These are phyloP conservation scores for Dicrostonyx torquatus DNA, from an alignment of 2,797 vertebrate species.

Conservation along the genomic window DNA sequence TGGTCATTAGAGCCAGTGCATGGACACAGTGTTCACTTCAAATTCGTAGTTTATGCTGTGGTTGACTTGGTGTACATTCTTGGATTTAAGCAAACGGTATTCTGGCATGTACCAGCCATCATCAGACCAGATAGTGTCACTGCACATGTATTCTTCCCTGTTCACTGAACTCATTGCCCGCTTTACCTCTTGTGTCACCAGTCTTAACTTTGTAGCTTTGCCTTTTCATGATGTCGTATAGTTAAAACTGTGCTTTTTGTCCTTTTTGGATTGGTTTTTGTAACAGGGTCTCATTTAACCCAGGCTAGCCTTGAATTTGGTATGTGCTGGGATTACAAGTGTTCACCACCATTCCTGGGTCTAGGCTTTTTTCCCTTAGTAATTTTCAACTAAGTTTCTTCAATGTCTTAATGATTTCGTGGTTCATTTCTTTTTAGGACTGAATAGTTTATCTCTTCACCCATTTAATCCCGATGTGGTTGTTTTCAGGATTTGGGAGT, in stretches of 20 bases:
- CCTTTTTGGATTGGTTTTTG: neutral
- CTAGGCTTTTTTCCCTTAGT: neutral
- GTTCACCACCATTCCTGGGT: too few relatives aligned
- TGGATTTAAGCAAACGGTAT: neutral
- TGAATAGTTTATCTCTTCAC: neutral
- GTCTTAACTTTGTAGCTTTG: neutral
- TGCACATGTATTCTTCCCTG: neutral
- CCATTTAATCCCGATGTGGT: neutral
- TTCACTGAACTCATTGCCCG: neutral
- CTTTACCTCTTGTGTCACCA: too few relatives aligned
- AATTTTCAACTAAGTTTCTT: neutral
- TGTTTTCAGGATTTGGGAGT: slow-evolving; percentile 2
- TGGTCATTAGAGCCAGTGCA: neutral
- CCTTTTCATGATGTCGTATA: neutral
- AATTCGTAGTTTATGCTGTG: neutral
- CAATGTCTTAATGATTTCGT: neutral
- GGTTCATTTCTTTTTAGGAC: neutral
- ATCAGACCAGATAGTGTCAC: neutral
- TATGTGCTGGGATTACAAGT: neutral
- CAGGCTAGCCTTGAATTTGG: neutral
- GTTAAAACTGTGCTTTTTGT: neutral
- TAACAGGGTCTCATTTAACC: neutral
- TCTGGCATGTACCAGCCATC: neutral
- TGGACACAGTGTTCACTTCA: neutral
- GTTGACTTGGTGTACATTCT: neutral